Evolutionary conservation across 2,888 invertebrate genomes (phyloP).

Genomic region (Cylindroiulus punctatus): DNA sequence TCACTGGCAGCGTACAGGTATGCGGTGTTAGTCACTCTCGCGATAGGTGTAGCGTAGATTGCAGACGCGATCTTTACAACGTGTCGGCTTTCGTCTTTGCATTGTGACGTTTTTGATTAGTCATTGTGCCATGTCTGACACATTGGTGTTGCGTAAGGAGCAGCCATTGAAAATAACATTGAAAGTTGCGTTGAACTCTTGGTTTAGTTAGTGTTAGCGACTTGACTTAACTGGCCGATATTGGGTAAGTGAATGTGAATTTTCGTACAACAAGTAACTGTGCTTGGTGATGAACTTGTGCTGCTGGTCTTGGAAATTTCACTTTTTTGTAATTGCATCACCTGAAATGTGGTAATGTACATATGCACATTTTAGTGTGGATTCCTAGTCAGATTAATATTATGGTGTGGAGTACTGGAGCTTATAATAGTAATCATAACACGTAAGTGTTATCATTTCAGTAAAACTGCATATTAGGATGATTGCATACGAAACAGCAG

Average conservation of each 20-base stretch:
- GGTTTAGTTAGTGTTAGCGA: background rate
- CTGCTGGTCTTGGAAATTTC: too few species aligned
- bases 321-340: too few species aligned
- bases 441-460: too few species aligned
- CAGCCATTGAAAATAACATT: background rate
- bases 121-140: slow-evolving; percentile 32
- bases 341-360: too few species aligned
- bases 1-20: background rate
- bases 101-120: slow-evolving; percentile 9
- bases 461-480: too few species aligned
- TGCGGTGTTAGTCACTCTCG: background rate
- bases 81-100: background rate
- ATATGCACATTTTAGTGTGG: too few species aligned
- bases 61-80: background rate
- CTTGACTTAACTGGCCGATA: background rate
- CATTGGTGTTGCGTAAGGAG: slow-evolving; percentile 20
- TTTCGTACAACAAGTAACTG: background rate
- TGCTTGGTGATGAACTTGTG: too few species aligned
- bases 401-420: too few species aligned
- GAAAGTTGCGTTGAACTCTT: background rate
- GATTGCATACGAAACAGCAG: too few species aligned
- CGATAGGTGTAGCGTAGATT: background rate
- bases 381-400: too few species aligned
- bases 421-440: too few species aligned
- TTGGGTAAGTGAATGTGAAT: background rate